Base-by-base conservation (phyloP, 1,140 invertebrate species). In the Teleogryllus occipitalis region DNA sequence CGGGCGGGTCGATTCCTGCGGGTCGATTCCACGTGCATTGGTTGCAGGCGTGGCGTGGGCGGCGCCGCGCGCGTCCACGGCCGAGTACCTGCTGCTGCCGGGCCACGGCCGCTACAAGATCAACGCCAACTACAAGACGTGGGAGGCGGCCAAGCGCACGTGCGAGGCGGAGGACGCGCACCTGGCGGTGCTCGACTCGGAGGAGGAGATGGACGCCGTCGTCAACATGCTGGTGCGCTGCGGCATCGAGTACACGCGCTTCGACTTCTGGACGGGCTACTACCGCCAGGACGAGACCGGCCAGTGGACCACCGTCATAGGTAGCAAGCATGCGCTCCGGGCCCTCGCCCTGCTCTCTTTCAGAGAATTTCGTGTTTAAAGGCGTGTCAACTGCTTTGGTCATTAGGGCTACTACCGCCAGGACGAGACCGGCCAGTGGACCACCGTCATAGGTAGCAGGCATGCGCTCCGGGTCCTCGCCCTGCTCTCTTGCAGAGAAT, bases 61-160 rank as follows among this genome's bases (percentile, higher is more conserved):
- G 54, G 10, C 54, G 10, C 54, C 54, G 54, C 54, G 54, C 54
- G 54, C 54, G 10, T 65, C 54, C 54, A 65, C 54, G 10, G 54
- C 78, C 8, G 74, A 65, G 22, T 77, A 80, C 54, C 48, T 77
- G 65, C 54, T 76, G 18, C 22, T 77, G 0, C 79, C 79, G 8
- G 79, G 82, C 82, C 75, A 80, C 8, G 86, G 86, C 80, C 87
- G 85, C 73, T 87, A 87, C 82, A 87, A 88, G 80, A 85, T 87
- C 65, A 86, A 87, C 47, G 47, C 82, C 22, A 83, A 81, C 0
- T 84, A 85, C 8, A 83, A 80, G 79, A 87, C 82, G 65, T 88
- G 86, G 86, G 82, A 82, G 0, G 85, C 86, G 0, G 87, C 87
- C 0, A 84, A 84, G 74, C 81, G 79, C 0, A 81, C 83, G 0